Conservation (phyloP, 1,140 invertebrate genomes). For the Apis mellifera region DNA sequence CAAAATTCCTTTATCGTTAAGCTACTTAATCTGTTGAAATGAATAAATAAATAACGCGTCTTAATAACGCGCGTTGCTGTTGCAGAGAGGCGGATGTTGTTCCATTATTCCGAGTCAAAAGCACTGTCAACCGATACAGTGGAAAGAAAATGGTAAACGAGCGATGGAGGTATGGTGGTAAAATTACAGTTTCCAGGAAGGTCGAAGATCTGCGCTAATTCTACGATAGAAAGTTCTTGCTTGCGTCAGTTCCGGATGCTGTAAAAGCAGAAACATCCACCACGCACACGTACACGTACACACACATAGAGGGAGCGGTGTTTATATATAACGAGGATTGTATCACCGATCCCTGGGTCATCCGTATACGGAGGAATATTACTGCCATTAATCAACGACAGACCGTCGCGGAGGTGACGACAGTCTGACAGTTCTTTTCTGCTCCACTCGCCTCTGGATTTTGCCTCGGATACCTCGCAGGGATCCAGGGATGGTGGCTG, state of each 20-base stretch:
- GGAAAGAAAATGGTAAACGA: slow-evolving; percentile 8
- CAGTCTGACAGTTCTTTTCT: slow-evolving; percentile 67
- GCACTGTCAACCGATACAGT: background rate
- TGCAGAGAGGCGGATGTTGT: too few species aligned
- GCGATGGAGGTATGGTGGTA: background rate
- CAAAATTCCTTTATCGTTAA: too few species aligned
- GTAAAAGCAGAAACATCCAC: slow-evolving; percentile 31
- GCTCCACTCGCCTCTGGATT: slow-evolving; percentile 62
- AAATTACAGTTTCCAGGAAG: slow-evolving; percentile 47
- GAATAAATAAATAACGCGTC: too few species aligned
- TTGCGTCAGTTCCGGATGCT: slow-evolving; percentile 34
- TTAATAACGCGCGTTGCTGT: too few species aligned
- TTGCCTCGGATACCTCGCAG: slow-evolving; percentile 46
- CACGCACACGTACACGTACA: background rate
- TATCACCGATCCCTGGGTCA: slow-evolving; percentile 55
- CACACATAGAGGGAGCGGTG: background rate
- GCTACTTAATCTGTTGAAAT: too few species aligned
- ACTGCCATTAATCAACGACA: slow-evolving; percentile 69
- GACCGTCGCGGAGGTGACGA: slow-evolving; percentile 63
- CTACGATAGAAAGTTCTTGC: slow-evolving; percentile 50
- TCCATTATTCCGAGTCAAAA: too few species aligned
- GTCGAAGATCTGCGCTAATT: slow-evolving; percentile 53
- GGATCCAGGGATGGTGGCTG: slow-evolving; percentile 22
- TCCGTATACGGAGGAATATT: slow-evolving; percentile 67
- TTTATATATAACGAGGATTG: slow-evolving; percentile 52